phyloP scores from a whole-genome alignment of 2,797 vertebrate species.

The Triplophysa yarkandensis region DNA sequence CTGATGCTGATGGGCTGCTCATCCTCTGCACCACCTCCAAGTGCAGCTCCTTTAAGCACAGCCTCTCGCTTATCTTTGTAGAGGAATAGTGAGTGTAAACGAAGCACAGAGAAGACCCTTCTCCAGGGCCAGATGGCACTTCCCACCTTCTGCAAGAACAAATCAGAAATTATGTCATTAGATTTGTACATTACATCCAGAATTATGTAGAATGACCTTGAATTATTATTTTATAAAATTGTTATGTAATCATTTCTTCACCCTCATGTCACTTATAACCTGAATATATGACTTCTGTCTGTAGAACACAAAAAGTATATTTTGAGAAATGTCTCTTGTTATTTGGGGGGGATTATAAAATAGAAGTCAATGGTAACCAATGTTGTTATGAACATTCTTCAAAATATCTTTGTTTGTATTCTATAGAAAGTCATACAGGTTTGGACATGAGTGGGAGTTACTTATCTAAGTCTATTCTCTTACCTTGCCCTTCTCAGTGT shows the following conservation, averaged over 20 bases:
- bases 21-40: conserved; percentile 83
- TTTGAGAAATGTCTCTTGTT: too few species aligned
- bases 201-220: too few species aligned
- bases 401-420: too few species aligned
- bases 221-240: too few species aligned
- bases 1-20: conserved; percentile 94
- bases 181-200: neutral
- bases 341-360: too few species aligned
- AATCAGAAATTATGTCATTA: conserved; percentile 6
- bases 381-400: too few species aligned
- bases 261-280: neutral
- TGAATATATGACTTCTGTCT: too few species aligned
- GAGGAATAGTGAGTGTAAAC: conserved; percentile 89
- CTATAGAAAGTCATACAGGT: too few species aligned
- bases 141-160: conserved; percentile 86
- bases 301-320: too few species aligned
- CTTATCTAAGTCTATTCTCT: conserved; percentile 25
- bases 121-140: conserved; percentile 95
- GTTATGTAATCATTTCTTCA: neutral
- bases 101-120: conserved; percentile 89
- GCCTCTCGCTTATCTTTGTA: conserved; percentile 97
- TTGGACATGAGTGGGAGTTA: too few species aligned
- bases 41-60: conserved; percentile 76
- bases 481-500: conserved; percentile 98
- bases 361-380: too few species aligned